phyloP scores from a whole-genome alignment of 2,113 vertebrate genomes.

The Melanotaenia duboulayi region DNA sequence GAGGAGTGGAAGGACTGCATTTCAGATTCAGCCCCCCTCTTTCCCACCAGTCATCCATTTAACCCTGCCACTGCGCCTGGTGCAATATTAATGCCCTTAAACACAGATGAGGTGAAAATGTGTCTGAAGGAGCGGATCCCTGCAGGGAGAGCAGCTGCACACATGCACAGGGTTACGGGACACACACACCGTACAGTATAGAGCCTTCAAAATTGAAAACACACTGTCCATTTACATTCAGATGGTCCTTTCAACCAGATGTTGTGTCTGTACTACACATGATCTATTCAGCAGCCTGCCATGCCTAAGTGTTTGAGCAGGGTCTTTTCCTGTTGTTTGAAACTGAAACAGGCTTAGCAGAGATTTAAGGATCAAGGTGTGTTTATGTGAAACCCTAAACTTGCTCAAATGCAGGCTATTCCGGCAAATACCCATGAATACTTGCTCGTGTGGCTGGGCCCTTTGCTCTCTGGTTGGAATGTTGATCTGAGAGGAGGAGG shows the following conservation, averaged over 20 bases:
- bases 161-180: conserved; percentile 60
- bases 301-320: conserved; percentile 49
- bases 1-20: conserved; percentile 65
- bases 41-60: conserved; percentile 78
- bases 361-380: conserved; percentile 83
- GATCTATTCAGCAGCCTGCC: conserved; percentile 51
- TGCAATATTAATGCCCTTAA: conserved; percentile 87
- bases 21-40: conserved; percentile 72
- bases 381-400: conserved; percentile 81
- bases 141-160: conserved; percentile 69
- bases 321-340: conserved; percentile 66
- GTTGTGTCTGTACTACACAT: conserved; percentile 31
- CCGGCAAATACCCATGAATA: conserved; percentile 65
- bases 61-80: conserved; percentile 79
- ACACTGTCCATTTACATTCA: conserved; percentile 51
- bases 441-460: conserved; percentile 63
- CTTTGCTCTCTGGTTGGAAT: conserved; percentile 71
- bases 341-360: conserved; percentile 77
- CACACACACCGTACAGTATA: conserved; percentile 40
- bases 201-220: conserved; percentile 25
- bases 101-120: conserved; percentile 84
- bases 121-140: conserved; percentile 79
- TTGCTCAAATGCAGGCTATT: conserved; percentile 64
- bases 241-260: conserved; percentile 32
- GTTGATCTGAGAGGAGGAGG: conserved; percentile 69